Percentiles rank a stretch among this genome's conserved stretches.
These are phyloP conservation scores for Euwallacea fornicatus DNA, from an alignment of 1,140 invertebrate species.

Conservation along the genomic window DNA sequence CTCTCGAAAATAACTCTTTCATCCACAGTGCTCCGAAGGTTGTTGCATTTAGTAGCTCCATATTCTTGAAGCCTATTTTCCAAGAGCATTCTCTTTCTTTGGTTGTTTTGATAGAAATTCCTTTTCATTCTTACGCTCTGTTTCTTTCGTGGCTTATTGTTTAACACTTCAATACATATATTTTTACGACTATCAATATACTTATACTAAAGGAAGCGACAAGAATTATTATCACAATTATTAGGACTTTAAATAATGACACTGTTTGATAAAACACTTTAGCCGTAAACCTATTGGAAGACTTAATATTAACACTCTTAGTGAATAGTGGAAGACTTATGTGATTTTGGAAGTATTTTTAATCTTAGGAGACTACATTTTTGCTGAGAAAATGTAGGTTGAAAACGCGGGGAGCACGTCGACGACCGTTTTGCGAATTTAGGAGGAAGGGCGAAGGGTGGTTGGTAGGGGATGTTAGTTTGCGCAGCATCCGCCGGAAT, in stretches of 20 bases:
- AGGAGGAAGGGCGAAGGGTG: background rate
- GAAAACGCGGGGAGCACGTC: conserved; percentile 3
- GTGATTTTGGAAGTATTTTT: conserved; percentile 47
- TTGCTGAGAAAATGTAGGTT: conserved; percentile 1
- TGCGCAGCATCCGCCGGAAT: conserved; percentile 38
- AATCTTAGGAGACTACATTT: conserved; percentile 16
- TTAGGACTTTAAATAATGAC: background rate
- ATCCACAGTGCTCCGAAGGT: conserved; percentile 54
- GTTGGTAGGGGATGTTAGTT: conserved; percentile 7
- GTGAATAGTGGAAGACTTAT: conserved; percentile 52
- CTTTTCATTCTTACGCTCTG: conserved; percentile 10
- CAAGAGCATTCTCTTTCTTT: conserved; percentile 20
- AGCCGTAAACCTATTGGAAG: conserved; percentile 45
- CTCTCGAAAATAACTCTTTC: conserved; percentile 63
- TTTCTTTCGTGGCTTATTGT: background rate
- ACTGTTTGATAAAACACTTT: conserved; percentile 1
- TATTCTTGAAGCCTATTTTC: conserved; percentile 21
- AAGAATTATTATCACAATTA: conserved; percentile 2
- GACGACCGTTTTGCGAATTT: conserved; percentile 26
- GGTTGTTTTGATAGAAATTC: conserved; percentile 27
- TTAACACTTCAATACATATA: too few species aligned
- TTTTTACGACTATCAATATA: background rate
- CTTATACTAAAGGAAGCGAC: conserved; percentile 22
- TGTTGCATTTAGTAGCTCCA: background rate
- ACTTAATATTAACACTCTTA: conserved; percentile 41